Evolutionary conservation across 2,888 invertebrate genomes (phyloP).

Genomic region (Drosophila suboccidentalis): DNA sequence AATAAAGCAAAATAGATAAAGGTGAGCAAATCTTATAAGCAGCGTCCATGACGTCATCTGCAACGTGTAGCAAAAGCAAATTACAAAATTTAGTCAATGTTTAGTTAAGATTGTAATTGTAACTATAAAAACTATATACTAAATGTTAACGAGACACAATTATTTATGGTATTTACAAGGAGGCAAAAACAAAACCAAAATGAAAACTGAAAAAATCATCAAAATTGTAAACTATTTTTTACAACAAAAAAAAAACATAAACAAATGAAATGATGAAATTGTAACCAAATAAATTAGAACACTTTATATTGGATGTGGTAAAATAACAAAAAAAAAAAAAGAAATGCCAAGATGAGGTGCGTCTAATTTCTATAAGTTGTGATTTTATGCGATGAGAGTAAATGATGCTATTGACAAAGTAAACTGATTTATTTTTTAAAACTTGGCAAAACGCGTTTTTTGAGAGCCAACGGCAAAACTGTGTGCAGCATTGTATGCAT

Average conservation of each 20-base stretch:
- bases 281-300: slow-evolving; percentile 48
- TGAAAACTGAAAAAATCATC: slow-evolving; percentile 39
- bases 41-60: slow-evolving; percentile 51
- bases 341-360: slow-evolving; percentile 47
- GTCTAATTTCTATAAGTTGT: slow-evolving; percentile 78
- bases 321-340: slow-evolving; percentile 1
- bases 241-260: slow-evolving; percentile 49
- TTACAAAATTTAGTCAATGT: slow-evolving; percentile 76
- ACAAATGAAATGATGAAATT: slow-evolving; percentile 9
- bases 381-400: slow-evolving; percentile 64
- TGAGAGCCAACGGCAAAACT: slow-evolving; percentile 68
- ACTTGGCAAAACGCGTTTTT: slow-evolving; percentile 70
- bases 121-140: slow-evolving; percentile 52
- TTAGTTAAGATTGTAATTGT: slow-evolving; percentile 69
- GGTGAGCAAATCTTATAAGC: slow-evolving; percentile 28
- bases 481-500: slow-evolving; percentile 69
- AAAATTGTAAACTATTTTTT: slow-evolving; percentile 79
- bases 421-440: slow-evolving; percentile 78
- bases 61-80: slow-evolving; percentile 76
- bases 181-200: slow-evolving; percentile 23
- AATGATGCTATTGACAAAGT: slow-evolving; percentile 66
- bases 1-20: slow-evolving; percentile 1
- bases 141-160: slow-evolving; percentile 78
- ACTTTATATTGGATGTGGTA: slow-evolving; percentile 48
- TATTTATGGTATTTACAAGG: slow-evolving; percentile 77